Evolutionary conservation across 2,797 vertebrate species (phyloP), one percentile per base, ranked within the genome.

Genomic region (Ibycter americanus): DNA sequence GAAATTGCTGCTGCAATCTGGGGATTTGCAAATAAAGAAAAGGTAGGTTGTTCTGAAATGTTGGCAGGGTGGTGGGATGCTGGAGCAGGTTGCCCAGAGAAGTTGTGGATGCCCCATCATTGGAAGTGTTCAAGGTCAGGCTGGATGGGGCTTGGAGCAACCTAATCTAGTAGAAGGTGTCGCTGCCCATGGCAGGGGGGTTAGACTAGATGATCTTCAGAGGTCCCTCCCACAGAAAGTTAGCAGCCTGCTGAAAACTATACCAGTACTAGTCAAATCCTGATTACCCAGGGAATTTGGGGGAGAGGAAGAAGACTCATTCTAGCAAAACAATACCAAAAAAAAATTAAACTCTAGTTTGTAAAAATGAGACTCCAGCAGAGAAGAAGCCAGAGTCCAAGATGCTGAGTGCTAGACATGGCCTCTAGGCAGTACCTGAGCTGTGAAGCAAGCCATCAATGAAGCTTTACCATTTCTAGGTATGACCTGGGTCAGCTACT

Each of bases 1-100:
- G 99, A 99, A 97, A 98, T 99, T 27, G 99, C 99, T 21, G 99
- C 99, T 59, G 99, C 99, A 29, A 98, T 99, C 97, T 99, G 99
- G 99, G 99, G 99, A 82, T 99, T 99, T 98, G 98, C 99, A 89
- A 99, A 99, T 97, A 99, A 99, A 97, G 98, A 98, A 49, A 98
- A 99, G 99, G 99, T 99, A 97, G 9, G 98, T 87, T 85, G 59
- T 19, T 86, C 6, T 62, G 83, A 13, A 31, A 83, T 66, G 32
- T 6, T 61, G 26, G 15, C 13, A 32, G 25, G n/a, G 12, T 54
- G 26, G 36, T 77, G 55, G 19, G 52, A 10, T 58, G 27, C 44
- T 93, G 72, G 27, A 3, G 15, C 5, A 66, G 32, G 15, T 38
- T 94, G 3, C 29, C 8, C 5, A 32, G 36, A 55, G 38, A 13